Percentiles rank a stretch among this genome's conserved stretches.
Evolutionary conservation across 1,140 invertebrate species (phyloP).

Genomic region (Cydia pomonella): DNA sequence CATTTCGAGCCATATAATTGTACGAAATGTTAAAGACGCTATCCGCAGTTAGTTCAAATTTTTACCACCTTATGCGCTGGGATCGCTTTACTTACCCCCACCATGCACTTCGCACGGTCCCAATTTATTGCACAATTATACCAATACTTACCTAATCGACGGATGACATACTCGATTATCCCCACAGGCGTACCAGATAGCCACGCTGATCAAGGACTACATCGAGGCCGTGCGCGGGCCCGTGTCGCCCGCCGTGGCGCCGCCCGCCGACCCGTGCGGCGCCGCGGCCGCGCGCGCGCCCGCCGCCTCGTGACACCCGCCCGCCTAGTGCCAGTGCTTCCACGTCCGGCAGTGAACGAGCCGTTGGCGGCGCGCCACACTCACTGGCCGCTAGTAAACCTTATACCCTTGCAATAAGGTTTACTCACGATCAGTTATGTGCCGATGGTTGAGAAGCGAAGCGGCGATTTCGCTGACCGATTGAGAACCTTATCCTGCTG

Average conservation of each 20-base stretch:
- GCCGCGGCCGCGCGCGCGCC: slow-evolving; percentile 34
- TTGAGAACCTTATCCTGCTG: not conserved
- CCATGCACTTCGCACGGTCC: too few relatives aligned
- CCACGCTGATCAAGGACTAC: slow-evolving; percentile 95
- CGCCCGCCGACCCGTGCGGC: slow-evolving; percentile 47
- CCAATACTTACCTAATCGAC: too few relatives aligned
- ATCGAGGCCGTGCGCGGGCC: slow-evolving; percentile 87
- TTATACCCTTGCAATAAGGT: not conserved
- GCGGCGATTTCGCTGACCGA: not conserved
- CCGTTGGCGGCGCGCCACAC: not conserved
- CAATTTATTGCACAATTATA: too few relatives aligned
- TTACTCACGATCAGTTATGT: not conserved
- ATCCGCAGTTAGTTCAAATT: too few relatives aligned
- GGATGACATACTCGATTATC: slow-evolving; percentile 31
- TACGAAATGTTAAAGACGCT: too few relatives aligned
- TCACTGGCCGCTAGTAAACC: slow-evolving; percentile 17
- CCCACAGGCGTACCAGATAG: slow-evolving; percentile 93
- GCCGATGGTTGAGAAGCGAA: not conserved
- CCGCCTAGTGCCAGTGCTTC: slow-evolving; percentile 78
- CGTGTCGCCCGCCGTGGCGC: slow-evolving; percentile 68
- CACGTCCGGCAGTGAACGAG: slow-evolving; percentile 63
- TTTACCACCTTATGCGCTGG: too few relatives aligned
- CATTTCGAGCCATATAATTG: too few relatives aligned
- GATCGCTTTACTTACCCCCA: too few relatives aligned
- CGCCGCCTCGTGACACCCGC: slow-evolving; percentile 67